Evolutionary conservation across 2,888 invertebrate genomes (phyloP).

Genomic region (Cryptosula pallasiana): DNA sequence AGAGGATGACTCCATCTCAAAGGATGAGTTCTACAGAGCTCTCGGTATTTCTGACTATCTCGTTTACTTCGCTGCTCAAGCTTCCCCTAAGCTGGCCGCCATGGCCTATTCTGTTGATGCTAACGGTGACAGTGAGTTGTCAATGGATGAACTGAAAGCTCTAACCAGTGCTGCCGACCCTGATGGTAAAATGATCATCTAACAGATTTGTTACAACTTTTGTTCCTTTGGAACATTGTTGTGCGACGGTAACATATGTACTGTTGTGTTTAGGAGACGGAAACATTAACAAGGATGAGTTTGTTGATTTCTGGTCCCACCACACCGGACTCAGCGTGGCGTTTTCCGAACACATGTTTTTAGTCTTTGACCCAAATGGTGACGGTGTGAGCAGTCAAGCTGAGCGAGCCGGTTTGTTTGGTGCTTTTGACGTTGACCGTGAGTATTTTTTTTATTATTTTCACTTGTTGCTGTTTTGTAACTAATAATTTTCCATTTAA

Average conservation of each 20-base stretch:
- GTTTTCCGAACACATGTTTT: background rate
- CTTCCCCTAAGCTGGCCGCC: background rate
- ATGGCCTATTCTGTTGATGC: background rate
- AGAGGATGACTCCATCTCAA: background rate
- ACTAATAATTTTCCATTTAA: no score
- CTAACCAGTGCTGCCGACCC: background rate
- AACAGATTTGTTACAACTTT: no score
- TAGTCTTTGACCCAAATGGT: background rate
- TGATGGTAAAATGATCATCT: conserved; percentile 3
- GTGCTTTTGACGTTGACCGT: background rate
- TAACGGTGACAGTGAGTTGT: background rate
- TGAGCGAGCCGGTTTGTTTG: background rate
- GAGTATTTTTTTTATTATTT: background rate
- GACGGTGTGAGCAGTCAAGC: background rate
- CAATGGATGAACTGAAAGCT: background rate
- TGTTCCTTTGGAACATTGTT: no score
- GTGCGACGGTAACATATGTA: no score
- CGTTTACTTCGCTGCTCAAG: background rate
- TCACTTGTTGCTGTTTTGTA: no score
- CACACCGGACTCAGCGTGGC: background rate
- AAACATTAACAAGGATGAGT: background rate
- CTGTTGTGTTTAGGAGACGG: conserved; percentile 10
- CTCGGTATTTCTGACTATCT: no score
- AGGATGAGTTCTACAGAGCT: background rate
- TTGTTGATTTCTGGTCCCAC: background rate